Evolutionary conservation across 2,888 invertebrate species (phyloP).

Genomic region (Monopis laevigella): DNA sequence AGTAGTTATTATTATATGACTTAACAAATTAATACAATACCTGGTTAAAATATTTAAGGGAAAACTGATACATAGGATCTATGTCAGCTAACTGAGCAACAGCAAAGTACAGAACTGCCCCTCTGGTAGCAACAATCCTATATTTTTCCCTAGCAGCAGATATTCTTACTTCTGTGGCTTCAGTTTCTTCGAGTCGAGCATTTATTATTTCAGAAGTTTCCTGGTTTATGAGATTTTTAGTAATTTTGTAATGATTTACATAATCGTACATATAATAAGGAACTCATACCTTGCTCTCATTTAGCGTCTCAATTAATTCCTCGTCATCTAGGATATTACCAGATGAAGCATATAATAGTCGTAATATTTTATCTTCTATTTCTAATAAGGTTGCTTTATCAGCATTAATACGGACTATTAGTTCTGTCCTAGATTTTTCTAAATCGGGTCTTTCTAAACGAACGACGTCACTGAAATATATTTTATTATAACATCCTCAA

Average conservation of each 20-base stretch:
- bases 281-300: slow-evolving; percentile 78
- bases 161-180: slow-evolving; percentile 87
- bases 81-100: slow-evolving; percentile 89
- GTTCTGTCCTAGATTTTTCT: slow-evolving; percentile 81
- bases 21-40: slow-evolving; percentile 22
- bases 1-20: too few species aligned
- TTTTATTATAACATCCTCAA: background rate
- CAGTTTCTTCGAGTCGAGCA: slow-evolving; percentile 85
- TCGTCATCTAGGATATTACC: slow-evolving; percentile 95
- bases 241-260: too few species aligned
- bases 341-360: slow-evolving; percentile 81
- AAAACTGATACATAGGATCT: slow-evolving; percentile 97
- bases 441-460: slow-evolving; percentile 89
- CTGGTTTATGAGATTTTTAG: slow-evolving; percentile 40
- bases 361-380: slow-evolving; percentile 91
- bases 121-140: slow-evolving; percentile 84
- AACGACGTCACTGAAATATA: slow-evolving; percentile 77
- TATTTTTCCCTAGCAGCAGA: slow-evolving; percentile 88
- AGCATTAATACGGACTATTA: slow-evolving; percentile 84
- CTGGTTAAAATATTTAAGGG: slow-evolving; percentile 85
- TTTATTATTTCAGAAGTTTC: slow-evolving; percentile 92
- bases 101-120: slow-evolving; percentile 90
- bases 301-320: slow-evolving; percentile 88
- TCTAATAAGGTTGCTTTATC: slow-evolving; percentile 85
- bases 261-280: background rate